Percentiles rank a stretch among this genome's conserved stretches.
phyloP scores from a whole-genome alignment of 2,797 vertebrate genomes.

The Sebastes glaucus region DNA sequence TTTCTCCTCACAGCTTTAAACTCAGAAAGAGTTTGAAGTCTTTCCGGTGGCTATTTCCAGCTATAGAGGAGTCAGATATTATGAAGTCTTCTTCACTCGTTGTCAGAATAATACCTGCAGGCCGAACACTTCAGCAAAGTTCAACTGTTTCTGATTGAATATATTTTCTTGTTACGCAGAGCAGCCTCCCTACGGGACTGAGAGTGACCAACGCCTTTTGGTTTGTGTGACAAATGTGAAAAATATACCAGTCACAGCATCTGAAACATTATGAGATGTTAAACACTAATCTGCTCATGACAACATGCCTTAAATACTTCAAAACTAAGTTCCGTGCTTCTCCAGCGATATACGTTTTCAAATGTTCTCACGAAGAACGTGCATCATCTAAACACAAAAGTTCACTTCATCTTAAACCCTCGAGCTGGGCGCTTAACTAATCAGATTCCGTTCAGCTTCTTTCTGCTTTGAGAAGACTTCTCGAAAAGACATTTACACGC shows the following conservation, averaged over 20 bases:
- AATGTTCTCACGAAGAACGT: slow-evolving; percentile 4
- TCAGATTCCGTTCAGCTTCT: slow-evolving; percentile 14
- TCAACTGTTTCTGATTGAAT: not conserved
- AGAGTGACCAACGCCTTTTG: not conserved
- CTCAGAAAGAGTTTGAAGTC: slow-evolving; percentile 44
- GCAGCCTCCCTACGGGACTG: not conserved
- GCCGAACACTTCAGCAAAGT: not conserved
- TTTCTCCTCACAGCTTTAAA: slow-evolving; percentile 44
- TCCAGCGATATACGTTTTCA: not conserved
- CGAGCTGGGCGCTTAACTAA: not conserved
- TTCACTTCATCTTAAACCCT: slow-evolving; percentile 8
- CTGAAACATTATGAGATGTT: not conserved
- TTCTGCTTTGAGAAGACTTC: slow-evolving; percentile 14
- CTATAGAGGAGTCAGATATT: slow-evolving; percentile 33
- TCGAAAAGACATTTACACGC: not conserved
- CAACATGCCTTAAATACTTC: not conserved
- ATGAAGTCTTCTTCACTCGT: slow-evolving; percentile 24
- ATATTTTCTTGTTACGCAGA: not conserved
- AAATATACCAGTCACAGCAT: not conserved
- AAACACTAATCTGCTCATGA: not conserved
- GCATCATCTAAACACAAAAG: slow-evolving; percentile 18
- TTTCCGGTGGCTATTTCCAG: slow-evolving; percentile 61
- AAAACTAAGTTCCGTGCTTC: not conserved
- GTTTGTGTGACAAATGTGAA: not conserved
- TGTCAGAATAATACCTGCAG: slow-evolving; percentile 38